Evolutionary conservation across 2,888 invertebrate species (phyloP), one percentile per base, ranked within the genome.

Genomic region (Scaptomyza polygonia): DNA sequence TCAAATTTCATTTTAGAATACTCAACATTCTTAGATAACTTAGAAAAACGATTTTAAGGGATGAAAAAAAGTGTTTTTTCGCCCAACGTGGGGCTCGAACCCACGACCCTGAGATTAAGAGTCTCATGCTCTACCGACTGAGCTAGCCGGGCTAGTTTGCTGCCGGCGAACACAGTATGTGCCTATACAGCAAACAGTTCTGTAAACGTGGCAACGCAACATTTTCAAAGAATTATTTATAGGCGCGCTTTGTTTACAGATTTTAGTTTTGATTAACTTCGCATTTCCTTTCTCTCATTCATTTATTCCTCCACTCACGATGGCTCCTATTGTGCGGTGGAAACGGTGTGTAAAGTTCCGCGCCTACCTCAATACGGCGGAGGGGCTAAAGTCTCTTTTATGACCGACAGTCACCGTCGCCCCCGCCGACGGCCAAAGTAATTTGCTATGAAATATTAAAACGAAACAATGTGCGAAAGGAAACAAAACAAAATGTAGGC

Each of bases 31-130:
- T 3, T n/a, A 2, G 0, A 7, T 5, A 29, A 16, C 2, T 7
- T 0, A n/a, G 8, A 32, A 29, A 7, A 30, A 47, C 11, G 3
- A n/a, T 29, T 9, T 9, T 9, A 29, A 29, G 7, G 29, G 8
- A 29, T 9, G n/a, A 0, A 11, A n/a, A 69, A 57, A 65, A 53
- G 5, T 12, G 30, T 3, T 0, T 9, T 21, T 53, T 58, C 79
- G 79, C 79, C 79, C 84, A 88, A 88, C 83, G 88, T 84, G 83
- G 83, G 83, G 88, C 84, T 88, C 87, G 87, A 86, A 88, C 86
- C 79, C 88, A 87, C 67, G 64, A 63, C 64, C 84, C 84, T 87
- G 84, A 85, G 87, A 85, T 85, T 85, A 85, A 85, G 84, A 85
- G 84, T 85, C 84, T 85, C 84, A 87, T 85, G 84, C 84, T 85